These are phyloP conservation scores for Dufourea novaeangliae DNA, from an alignment of 1,140 invertebrate species.

Conservation along the genomic window DNA sequence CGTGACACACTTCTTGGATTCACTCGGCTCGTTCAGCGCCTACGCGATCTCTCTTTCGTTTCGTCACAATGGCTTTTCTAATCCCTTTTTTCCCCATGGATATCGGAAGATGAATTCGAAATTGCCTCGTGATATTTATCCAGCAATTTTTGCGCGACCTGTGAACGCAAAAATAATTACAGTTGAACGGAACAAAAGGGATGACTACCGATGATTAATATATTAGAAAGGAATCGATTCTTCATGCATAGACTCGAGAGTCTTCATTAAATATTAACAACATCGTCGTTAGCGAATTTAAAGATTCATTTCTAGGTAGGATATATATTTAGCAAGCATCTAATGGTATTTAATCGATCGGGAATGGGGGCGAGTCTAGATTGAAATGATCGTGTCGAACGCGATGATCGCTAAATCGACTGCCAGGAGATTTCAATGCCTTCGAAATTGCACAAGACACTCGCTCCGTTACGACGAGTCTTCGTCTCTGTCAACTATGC, in stretches of 20 bases:
- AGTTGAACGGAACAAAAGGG: no score
- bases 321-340: no score
- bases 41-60: conserved; percentile 15
- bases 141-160: background rate
- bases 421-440: background rate
- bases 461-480: background rate
- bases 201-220: no score
- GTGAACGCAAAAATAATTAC: no score
- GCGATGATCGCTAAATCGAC: background rate
- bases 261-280: no score
- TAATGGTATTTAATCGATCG: no score
- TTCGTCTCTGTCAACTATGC: no score
- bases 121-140: background rate
- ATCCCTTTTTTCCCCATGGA: background rate
- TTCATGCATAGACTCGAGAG: no score
- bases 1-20: conserved; percentile 27
- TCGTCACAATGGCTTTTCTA: background rate
- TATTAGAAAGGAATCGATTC: no score
- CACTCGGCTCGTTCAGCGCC: conserved; percentile 9
- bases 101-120: background rate
- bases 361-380: no score
- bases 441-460: background rate
- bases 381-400: background rate
- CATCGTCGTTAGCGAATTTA: no score
- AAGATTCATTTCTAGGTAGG: no score